Percentiles rank a stretch among this genome's conserved stretches.
Evolutionary conservation across 1,140 invertebrate species (phyloP).

Genomic region (Caenorhabditis tropicalis): DNA sequence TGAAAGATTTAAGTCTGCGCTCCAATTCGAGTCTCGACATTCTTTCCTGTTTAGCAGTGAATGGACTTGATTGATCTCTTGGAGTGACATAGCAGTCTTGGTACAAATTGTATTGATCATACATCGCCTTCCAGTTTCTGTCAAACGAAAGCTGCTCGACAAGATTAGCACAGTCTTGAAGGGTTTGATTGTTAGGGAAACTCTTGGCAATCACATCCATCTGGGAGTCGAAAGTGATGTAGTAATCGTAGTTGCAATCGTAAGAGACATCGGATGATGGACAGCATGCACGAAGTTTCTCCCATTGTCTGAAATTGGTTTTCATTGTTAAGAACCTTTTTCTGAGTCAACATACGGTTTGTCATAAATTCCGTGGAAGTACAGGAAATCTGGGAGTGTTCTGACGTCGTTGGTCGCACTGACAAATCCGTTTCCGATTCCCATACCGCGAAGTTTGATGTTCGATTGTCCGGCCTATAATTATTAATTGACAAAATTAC

Average conservation of each 20-base stretch:
- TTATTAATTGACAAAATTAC: background rate
- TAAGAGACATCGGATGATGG: background rate
- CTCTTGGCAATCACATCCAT: conserved; percentile 44
- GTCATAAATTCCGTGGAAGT: conserved; percentile 64
- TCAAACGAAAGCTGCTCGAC: conserved; percentile 46
- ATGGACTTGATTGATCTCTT: background rate
- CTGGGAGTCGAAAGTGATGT: background rate
- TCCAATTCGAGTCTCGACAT: background rate
- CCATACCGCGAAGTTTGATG: conserved; percentile 57
- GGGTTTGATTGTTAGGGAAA: conserved; percentile 26
- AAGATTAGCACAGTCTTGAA: conserved; percentile 41
- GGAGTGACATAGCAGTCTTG: conserved; percentile 51
- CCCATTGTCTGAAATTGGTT: conserved; percentile 45
- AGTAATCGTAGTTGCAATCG: conserved; percentile 45
- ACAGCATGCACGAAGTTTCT: conserved; percentile 44
- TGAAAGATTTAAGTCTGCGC: background rate
- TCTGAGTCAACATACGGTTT: conserved; percentile 55
- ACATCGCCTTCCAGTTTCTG: conserved; percentile 42
- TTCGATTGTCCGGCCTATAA: background rate
- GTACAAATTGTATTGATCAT: conserved; percentile 56
- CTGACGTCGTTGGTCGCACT: conserved; percentile 54
- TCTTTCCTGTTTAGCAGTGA: background rate
- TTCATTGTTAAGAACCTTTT: background rate
- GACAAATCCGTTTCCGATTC: conserved; percentile 59
- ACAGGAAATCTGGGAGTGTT: conserved; percentile 55